Evolutionary conservation across 1,140 invertebrate genomes (phyloP), one percentile per base, ranked within the genome.

Genomic region (Teleopsis dalmanni): DNA sequence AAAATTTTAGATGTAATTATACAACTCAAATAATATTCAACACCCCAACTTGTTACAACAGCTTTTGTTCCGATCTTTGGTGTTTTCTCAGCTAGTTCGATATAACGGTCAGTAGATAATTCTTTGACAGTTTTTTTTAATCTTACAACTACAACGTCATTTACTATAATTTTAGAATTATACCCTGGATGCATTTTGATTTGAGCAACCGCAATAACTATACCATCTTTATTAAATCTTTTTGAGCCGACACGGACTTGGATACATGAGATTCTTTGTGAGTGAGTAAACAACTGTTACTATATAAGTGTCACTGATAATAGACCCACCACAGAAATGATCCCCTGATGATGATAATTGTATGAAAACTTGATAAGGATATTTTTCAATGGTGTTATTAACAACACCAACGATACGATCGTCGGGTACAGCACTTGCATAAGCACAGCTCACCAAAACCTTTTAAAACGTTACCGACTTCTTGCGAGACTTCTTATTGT

Each of bases 201-300:
- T 11, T 16, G 7, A 7, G 26, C 22, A 7, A 65, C 60, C 19
- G 23, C 22, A 26, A 65, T 41, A 2, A 60, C 34, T 27, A 60
- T 59, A 6, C 63, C 60, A 8, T 50, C 63, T 3, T 41, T n/a
- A 31, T 34, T 54, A 38, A 40, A 55, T 4, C 23, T 6, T 1
- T 48, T 57, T 11, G 60, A 54, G 11, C 62, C 63, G 9, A 59
- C 18, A 11, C 62, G 60, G 0, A 66, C 48, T 26, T 55, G 54
- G 1, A 65, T 21, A 26, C 57, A 41, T 14, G 2, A 3, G 55
- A 46, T 13, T 29, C 27, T 25, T 59, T 50, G 1, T 40, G 47
- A 10, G 60, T 53, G 52, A 65, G 43, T 83, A 80, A 40, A 77
- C 80, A 22, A 80, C 79, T 14, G 76, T 78, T 25, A 82, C 31